Evolutionary conservation across 2,797 vertebrate species (phyloP), one percentile per base, ranked within the genome.

Genomic region (Vultur gryphus): DNA sequence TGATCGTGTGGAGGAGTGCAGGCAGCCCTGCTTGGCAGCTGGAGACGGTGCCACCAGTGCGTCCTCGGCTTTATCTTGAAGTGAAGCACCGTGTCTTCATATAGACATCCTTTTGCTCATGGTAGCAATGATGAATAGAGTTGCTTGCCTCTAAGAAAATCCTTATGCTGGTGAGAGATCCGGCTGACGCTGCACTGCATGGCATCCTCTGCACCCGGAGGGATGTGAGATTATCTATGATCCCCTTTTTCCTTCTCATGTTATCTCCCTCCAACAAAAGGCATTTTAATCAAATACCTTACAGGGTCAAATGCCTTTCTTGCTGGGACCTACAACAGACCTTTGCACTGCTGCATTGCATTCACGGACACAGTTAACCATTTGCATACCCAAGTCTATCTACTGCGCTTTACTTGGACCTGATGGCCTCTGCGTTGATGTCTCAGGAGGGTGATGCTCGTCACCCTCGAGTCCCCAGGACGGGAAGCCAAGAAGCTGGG

Each of bases 161-260:
- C 46, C 37, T 37, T 2, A 3, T 11, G 18, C 55, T 13, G 49
- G 37, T 1, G 2, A 33, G 67, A 6, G 46, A 2, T 54, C 28
- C 6, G 12, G 31, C 18, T 0, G 2, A 1, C 4, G 26, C 4
- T 49, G 64, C 51, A 11, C 5, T 0, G 3, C 25, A 23, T 3
- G 2, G 33, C 4, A 1, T 4, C 52, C 39, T n/a, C 64, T 80
- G 52, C 23, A 9, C 4, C 41, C 0, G 0, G 1, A 29, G 62
- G 37, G 28, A 18, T 31, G 35, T 3, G 16, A 35, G 46, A 4
- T 6, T 12, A 16, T 4, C 18, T 19, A 2, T 10, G 35, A 23
- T 4, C 14, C 43, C n/a, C 62, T 12, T 46, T 49, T 48, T 4
- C 43, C 72, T 48, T 55, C 48, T 29, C 5, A 6, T n/a, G 2